Conservation (phyloP, 2,113 vertebrate genomes). For the Silurus asotus region DNA sequence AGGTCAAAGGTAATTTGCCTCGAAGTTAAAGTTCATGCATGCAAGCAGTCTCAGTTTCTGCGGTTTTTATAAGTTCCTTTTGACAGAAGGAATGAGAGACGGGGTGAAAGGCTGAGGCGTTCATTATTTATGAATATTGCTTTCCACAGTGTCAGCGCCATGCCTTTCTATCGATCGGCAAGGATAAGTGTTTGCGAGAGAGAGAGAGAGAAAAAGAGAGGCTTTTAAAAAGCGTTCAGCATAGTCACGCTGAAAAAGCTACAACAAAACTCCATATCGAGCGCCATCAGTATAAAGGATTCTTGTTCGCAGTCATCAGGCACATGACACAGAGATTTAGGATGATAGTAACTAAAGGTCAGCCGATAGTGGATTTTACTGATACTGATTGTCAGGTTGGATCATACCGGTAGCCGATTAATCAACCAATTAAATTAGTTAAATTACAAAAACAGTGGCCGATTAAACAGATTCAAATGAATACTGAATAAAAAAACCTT, state of each 20-base stretch:
- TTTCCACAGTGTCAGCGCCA: constrained; percentile 79
- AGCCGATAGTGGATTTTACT: no score
- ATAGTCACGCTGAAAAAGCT: neutral
- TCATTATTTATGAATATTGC: constrained; percentile 87
- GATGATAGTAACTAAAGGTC: neutral
- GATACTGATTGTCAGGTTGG: no score
- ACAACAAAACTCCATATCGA: neutral
- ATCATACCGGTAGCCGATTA: no score
- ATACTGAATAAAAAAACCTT: no score
- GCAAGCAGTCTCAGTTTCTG: neutral
- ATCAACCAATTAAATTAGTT: no score
- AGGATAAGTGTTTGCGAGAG: constrained; percentile 51
- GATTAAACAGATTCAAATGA: no score
- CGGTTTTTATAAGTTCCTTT: constrained; percentile 31
- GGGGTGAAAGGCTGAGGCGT: constrained; percentile 61
- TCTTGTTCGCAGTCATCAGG: neutral
- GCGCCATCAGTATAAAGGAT: neutral
- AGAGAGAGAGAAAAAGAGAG: constrained; percentile 11
- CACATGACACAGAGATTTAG: neutral
- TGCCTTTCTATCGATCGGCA: constrained; percentile 80
- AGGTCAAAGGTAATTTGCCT: neutral
- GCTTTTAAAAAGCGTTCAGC: constrained; percentile 2
- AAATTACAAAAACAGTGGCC: no score
- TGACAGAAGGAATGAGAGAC: constrained; percentile 58
- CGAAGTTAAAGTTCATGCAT: neutral